Base-by-base conservation (phyloP, 1,140 invertebrate genomes). In the Holcopasites calliopsidis region DNA sequence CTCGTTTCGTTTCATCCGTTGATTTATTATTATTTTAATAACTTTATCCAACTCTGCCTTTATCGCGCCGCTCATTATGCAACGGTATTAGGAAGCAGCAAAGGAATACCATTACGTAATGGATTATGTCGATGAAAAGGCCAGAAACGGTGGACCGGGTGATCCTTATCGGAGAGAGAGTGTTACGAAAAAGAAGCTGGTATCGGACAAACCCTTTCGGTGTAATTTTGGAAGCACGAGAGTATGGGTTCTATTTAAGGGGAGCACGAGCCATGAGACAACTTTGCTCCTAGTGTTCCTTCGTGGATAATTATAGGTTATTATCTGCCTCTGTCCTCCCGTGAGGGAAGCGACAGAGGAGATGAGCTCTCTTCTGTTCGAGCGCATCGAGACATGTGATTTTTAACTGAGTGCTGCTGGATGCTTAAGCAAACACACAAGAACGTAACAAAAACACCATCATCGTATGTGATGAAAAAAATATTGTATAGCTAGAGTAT, bases 271-370 rank as follows among this genome's bases (percentile, higher is more conserved):
- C n/a, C 16, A 33, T 5, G 65, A 69, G 23, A 40, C 11, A 7
- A 42, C 21, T 38, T 35, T n/a, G 38, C 52, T n/a, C 16, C 44
- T 18, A 44, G 61, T 40, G 35, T 58, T 54, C 44, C 18, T 50
- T 38, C 57, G 23, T 11, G 13, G 69, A 84, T 84, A 84, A 84
- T 84, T 84, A 84, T 84, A 84, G 83, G 76, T 64, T 70, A 84
- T 84, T 84, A 81, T 81, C 64, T 38, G 66, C 28, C 35, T 64
- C 68, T 64, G 58, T 71, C 60, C 54, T 65, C 49, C 38, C 16
- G 31, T 16, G 33, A 61, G 75, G 54, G 69, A n/a, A 62, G 23
- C 28, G 26, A 38, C 38, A 54, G 47, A 40, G 49, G 50, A 72
- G 50, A 82, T 71, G 80, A 79, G 79, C 76, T 83, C n/a, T n/a